phyloP scores from a whole-genome alignment of 2,113 vertebrate species.

The Rhombomys opimus region DNA sequence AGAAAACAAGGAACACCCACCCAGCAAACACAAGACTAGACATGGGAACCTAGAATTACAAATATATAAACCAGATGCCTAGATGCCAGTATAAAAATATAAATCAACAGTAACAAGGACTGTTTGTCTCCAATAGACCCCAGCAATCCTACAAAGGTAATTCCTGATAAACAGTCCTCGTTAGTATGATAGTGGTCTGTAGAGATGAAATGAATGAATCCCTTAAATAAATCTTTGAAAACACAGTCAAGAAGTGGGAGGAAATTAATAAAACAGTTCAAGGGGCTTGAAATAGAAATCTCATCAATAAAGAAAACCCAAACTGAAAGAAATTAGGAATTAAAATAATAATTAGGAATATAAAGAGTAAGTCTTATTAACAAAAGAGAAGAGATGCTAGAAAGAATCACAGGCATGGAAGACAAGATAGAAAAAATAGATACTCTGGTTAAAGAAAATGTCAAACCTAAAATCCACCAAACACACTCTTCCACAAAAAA shows the following conservation, averaged over 20 bases:
- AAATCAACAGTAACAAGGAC: neutral
- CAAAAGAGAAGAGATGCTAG: neutral
- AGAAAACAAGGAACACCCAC: neutral
- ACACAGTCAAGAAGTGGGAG: neutral
- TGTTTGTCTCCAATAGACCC: neutral
- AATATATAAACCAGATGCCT: neutral
- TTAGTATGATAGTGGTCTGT: neutral
- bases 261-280: neutral
- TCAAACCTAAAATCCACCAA: neutral
- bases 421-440: neutral
- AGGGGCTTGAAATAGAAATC: neutral
- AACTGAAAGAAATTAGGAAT: neutral
- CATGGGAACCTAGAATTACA: neutral
- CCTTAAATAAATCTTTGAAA: neutral
- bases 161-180: neutral
- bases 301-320: neutral
- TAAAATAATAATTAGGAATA: neutral
- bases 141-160: neutral
- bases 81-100: neutral
- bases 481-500: neutral
- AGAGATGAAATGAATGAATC: neutral
- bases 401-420: neutral
- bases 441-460: neutral
- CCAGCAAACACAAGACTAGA: neutral
- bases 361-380: neutral